Conservation (phyloP, 2,888 invertebrate genomes). For the Spilarctia lutea region DNA sequence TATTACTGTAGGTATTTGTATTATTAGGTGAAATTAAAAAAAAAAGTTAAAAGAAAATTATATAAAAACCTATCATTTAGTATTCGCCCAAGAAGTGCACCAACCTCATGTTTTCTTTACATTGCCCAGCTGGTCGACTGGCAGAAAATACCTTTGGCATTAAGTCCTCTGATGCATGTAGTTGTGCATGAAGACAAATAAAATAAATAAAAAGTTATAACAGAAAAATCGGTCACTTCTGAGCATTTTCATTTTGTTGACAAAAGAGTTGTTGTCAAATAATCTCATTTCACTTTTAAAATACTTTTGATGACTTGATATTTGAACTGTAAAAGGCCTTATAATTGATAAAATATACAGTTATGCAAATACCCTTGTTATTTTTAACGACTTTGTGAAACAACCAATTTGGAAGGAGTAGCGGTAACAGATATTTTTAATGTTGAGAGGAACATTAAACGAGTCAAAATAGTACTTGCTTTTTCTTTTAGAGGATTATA, state of each 20-base stretch:
- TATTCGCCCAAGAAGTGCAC: too few relatives aligned
- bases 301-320: background rate
- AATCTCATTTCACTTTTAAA: background rate
- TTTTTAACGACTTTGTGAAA: slow-evolving; percentile 12
- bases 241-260: background rate
- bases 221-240: background rate
- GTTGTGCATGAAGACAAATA: too few relatives aligned
- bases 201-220: too few relatives aligned
- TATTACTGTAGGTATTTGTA: too few relatives aligned
- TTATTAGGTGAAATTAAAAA: too few relatives aligned
- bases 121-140: too few relatives aligned
- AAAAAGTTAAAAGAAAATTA: too few relatives aligned
- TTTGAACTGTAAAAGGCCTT: background rate
- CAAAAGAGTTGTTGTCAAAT: background rate
- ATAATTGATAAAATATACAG: slow-evolving; percentile 16
- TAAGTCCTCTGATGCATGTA: too few relatives aligned
- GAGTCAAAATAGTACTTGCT: background rate
- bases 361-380: slow-evolving; percentile 11
- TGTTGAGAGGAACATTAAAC: background rate
- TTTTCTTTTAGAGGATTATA: slow-evolving; percentile 15
- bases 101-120: too few relatives aligned
- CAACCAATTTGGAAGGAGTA: background rate
- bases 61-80: too few relatives aligned
- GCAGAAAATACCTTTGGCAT: too few relatives aligned
- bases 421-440: slow-evolving; percentile 6